Evolutionary conservation across 2,888 invertebrate genomes (phyloP), one percentile per base, ranked within the genome.

Genomic region (Rotaria sp.): DNA sequence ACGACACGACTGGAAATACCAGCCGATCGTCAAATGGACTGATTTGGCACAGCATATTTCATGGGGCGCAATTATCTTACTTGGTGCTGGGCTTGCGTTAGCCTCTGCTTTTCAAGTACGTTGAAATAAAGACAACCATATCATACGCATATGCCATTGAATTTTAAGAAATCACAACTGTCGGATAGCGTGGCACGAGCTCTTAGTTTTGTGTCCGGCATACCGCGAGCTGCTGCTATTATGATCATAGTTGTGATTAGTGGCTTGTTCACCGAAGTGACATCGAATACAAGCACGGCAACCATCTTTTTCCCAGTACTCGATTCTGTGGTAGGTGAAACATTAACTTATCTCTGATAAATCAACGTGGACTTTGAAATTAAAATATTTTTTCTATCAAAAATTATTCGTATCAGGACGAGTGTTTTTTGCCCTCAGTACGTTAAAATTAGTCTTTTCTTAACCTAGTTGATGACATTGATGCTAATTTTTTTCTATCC

Each of bases 31-130:
- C 85, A 94, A 94, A 18, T 96, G 96, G 96, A 94, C 94, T 88
- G 94, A 94, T 80, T 93, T 96, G 45, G 95, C 96, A 89, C 93
- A 94, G 85, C 95, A 95, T 90, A 94, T 96, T 88, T 96, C 96
- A 10, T 96, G 96, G 96, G 95, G 95, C 59, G 93, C 96, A 11
- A 93, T 96, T 57, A 94, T 96, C 89, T 93, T 96, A 85, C 92
- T 96, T 84, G 90, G 90, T 86, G 57, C 52, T 21, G 80, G 26
- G 0, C 96, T 96, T 91, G 96, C 96, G 0, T 92, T 96, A 86
- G 96, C 96, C 0, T 94, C 94, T 87, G 96, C 95, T 87, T 94
- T 95, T 88, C 94, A 94, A 89, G 93, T 91, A 88, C 67, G 85
- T 80, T 50, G 30, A 84, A 38, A 26, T 57, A 15, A 80, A 50